These are phyloP conservation scores for Zosterops pallidus DNA, from an alignment of 2,113 vertebrate genomes.

Conservation along the genomic window DNA sequence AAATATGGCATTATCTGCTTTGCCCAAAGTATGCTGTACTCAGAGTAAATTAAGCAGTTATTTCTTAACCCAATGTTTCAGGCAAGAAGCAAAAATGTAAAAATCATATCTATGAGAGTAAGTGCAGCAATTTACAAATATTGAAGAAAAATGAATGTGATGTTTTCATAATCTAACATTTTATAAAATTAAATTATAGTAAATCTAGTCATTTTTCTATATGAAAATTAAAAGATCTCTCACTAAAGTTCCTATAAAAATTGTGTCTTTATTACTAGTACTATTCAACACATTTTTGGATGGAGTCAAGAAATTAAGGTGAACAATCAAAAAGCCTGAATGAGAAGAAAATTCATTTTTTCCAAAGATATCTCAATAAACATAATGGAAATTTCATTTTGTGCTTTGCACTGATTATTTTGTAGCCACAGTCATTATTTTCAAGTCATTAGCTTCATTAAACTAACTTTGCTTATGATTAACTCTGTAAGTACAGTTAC, in stretches of 20 bases:
- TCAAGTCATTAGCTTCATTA: not conserved
- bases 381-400: not conserved
- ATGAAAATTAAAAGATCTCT: not conserved
- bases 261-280: not conserved
- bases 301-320: not conserved
- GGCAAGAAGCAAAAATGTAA: not conserved
- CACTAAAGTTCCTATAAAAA: not conserved
- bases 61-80: not conserved
- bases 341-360: not conserved
- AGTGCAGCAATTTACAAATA: not conserved
- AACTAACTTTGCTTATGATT: not conserved
- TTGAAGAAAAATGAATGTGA: not conserved
- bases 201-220: not conserved
- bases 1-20: not conserved
- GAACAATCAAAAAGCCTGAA: not conserved
- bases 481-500: not conserved
- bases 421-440: not conserved
- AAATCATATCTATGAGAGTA: not conserved
- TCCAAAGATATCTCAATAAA: not conserved
- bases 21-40: not conserved
- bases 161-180: not conserved
- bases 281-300: not conserved
- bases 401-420: not conserved
- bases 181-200: not conserved
- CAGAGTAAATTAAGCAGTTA: not conserved